Evolutionary conservation across 2,113 vertebrate species (phyloP).

Genomic region (Callionymus lyra): DNA sequence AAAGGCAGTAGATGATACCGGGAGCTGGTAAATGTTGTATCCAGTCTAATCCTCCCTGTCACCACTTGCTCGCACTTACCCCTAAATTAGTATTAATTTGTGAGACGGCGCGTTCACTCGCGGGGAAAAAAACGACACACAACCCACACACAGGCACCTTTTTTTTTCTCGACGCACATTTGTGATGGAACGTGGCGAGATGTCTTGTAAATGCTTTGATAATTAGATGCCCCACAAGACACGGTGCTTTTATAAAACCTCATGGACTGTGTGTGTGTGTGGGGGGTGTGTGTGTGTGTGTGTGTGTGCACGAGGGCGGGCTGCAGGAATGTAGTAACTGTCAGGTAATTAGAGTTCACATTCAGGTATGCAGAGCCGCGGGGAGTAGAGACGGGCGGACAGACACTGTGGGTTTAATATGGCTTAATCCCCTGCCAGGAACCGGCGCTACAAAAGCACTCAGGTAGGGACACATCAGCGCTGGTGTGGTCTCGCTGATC

Average conservation of each 20-base stretch:
- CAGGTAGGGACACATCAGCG: constrained; percentile 49
- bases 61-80: too few relatives aligned
- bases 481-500: constrained; percentile 51
- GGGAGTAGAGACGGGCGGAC: constrained; percentile 30
- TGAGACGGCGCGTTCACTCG: background rate
- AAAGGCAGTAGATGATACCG: too few relatives aligned
- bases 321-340: constrained; percentile 50
- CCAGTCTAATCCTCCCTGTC: too few relatives aligned
- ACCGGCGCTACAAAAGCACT: constrained; percentile 49
- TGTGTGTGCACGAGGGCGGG: constrained; percentile 20
- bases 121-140: constrained; percentile 1
- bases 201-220: constrained; percentile 14
- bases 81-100: constrained; percentile 9
- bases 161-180: constrained; percentile 1
- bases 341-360: constrained; percentile 49
- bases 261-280: constrained; percentile 1
- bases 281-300: constrained; percentile 9
- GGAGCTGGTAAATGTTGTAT: too few relatives aligned
- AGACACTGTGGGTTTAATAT: constrained; percentile 33
- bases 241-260: constrained; percentile 8
- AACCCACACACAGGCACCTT: constrained; percentile 1
- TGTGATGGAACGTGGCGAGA: constrained; percentile 18
- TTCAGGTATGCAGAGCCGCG: constrained; percentile 48
- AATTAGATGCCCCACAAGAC: constrained; percentile 31
- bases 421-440: constrained; percentile 44